Conservation (phyloP, 92 coral and sea anemone genomes). For the Parazoanthus atlanticus region DNA sequence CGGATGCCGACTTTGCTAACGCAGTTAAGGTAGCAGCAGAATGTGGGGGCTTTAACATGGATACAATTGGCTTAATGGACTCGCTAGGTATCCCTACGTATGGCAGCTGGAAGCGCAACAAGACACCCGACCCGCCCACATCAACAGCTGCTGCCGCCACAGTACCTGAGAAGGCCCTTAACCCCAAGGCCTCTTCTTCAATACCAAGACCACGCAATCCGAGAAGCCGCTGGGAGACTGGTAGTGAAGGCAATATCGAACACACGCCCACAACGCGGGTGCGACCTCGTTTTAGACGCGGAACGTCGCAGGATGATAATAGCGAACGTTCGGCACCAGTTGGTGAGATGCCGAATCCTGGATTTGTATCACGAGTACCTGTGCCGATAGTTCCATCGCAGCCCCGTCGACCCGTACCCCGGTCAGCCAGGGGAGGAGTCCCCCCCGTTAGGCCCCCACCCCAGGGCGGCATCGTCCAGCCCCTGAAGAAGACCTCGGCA, state of each 20-base stretch:
- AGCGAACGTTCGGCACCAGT: conserved; percentile 61
- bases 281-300: conserved; percentile 76
- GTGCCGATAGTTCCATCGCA: conserved; percentile 89
- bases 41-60: conserved; percentile 99
- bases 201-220: conserved; percentile 50
- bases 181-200: conserved; percentile 16
- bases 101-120: conserved; percentile 82
- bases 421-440: conserved; percentile 64
- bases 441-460: conserved; percentile 72
- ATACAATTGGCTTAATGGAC: conserved; percentile 96
- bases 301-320: conserved; percentile 66
- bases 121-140: conserved; percentile 69
- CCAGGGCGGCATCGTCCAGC: conserved; percentile 81
- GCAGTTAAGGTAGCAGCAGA: conserved; percentile 98
- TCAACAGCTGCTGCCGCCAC: conserved; percentile 65
- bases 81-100: conserved; percentile 95
- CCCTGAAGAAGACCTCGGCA: conserved; percentile 90
- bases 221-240: conserved; percentile 81
- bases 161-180: conserved; percentile 52
- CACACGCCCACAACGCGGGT: conserved; percentile 72
- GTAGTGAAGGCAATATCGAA: conserved; percentile 85
- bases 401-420: conserved; percentile 83
- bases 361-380: conserved; percentile 72
- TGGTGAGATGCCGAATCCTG: conserved; percentile 69
- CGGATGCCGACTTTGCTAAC: conserved; percentile 97